These are phyloP conservation scores for Toxostoma redivivum DNA, from an alignment of 2,113 vertebrate genomes.

Conservation along the genomic window DNA sequence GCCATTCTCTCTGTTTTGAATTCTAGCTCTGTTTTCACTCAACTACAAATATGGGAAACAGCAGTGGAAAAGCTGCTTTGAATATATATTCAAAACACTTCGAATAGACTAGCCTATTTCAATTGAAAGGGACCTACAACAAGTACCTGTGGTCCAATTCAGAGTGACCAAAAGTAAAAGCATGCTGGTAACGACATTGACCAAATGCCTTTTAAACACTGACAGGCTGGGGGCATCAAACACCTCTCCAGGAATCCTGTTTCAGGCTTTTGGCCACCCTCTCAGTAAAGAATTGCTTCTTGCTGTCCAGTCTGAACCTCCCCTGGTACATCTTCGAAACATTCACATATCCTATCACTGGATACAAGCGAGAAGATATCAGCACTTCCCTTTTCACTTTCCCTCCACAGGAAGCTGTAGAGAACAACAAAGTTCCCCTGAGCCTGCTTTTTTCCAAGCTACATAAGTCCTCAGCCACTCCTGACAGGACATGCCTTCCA, in stretches of 20 bases:
- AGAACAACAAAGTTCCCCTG: not conserved
- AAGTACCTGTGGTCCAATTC: not conserved
- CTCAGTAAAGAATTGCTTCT: not conserved
- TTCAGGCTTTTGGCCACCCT: not conserved
- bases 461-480: not conserved
- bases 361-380: not conserved
- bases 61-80: not conserved
- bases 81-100: not conserved
- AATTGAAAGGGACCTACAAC: not conserved
- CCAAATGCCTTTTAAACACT: not conserved
- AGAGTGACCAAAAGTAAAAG: not conserved
- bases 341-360: accelerated
- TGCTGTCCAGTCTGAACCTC: not conserved
- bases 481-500: not conserved
- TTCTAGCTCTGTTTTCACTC: not conserved
- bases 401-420: not conserved
- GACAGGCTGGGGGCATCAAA: not conserved
- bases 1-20: not conserved
- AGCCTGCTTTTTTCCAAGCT: not conserved
- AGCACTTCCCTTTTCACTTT: not conserved
- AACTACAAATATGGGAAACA: not conserved
- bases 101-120: not conserved
- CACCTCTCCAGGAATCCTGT: not conserved
- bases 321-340: not conserved
- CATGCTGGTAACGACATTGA: not conserved